These are phyloP conservation scores for Danio tinwini DNA, from an alignment of 2,797 vertebrate species.

Conservation along the genomic window DNA sequence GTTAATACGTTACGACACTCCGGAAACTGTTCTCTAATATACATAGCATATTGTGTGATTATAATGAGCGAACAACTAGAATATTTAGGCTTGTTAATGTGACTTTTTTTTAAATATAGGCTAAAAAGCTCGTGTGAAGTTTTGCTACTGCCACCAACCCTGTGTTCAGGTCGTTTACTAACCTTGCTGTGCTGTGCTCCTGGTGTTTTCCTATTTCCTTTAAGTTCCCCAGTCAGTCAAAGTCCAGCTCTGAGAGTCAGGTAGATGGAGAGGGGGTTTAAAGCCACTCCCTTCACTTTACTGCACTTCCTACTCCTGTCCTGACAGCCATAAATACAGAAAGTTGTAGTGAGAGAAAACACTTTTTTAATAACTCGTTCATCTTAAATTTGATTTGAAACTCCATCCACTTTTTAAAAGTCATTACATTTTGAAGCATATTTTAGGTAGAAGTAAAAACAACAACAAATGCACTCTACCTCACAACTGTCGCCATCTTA, in stretches of 20 bases:
- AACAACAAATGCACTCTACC: background rate
- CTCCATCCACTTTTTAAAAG: background rate
- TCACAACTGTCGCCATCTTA: no score
- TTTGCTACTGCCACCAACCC: background rate
- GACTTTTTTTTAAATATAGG: background rate
- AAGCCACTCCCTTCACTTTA: constrained; percentile 48
- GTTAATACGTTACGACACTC: background rate
- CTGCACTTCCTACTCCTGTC: constrained; percentile 29
- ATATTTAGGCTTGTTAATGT: no score
- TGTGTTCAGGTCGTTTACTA: constrained; percentile 17
- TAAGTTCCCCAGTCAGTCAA: background rate
- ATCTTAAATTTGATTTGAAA: background rate
- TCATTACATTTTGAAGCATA: no score
- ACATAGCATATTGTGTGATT: background rate
- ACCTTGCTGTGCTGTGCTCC: constrained; percentile 41
- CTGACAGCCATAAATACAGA: background rate
- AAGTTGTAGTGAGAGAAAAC: constrained; percentile 17
- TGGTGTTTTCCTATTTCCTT: constrained; percentile 29
- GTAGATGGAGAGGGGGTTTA: constrained; percentile 41
- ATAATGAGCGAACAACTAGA: background rate
- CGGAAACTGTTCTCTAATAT: background rate
- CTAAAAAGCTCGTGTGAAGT: background rate
- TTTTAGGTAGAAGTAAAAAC: background rate
- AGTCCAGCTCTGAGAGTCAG: constrained; percentile 38
- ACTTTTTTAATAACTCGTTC: background rate